Evolutionary conservation across 1,140 invertebrate species (phyloP), one percentile per base, ranked within the genome.

Genomic region (Oncopeltus fasciatus): DNA sequence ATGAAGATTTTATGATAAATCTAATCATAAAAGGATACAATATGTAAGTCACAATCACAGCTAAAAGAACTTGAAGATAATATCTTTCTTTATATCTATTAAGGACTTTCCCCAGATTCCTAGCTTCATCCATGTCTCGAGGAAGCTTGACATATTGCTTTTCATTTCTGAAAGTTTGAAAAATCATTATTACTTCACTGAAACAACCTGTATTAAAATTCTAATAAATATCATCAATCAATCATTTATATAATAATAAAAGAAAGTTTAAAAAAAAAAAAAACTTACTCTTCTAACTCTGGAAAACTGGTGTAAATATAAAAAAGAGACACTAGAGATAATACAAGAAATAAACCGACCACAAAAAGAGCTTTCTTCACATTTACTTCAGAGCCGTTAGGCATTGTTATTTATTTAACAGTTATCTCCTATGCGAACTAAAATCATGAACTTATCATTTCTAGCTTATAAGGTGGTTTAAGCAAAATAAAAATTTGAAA

Each of bases 61-160:
- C 92, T 56, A 81, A 77, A 68, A 98, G 77, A 57, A 99, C 95
- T 82, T 93, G 84, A 69, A 84, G 83, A 72, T 89, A 97, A 77
- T 98, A 94, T 70, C 88, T 84, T 61, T 95, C 91, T 76, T 95
- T 98, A 72, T 99, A 99, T 68, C 83, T 77, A 73, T 88, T 87
- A 66, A 99, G 77, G 38, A 99, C 83, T 73, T 83, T 81, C 64
- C 95, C 96, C 57, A 99, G 75, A 70, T 89, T 83, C 78, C 98
- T 98, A 5, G 95, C 95, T 78, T 98, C 94, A 73, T 98, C 92
- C 67, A 99, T 88, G 73, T 95, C 85, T 73, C 83, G 80, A 53
- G 96, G 96, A 65, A 98, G 75, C 75, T 93, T 95, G 63, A 99
- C 83, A 75, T 92, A 81, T 69, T 87, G 74, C 70, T 81, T 85